A percentile compares a stretch with the other conserved stretches of the same genome.
These are phyloP conservation scores for Petrolisthes cinctipes DNA, from an alignment of 2,888 invertebrate genomes.

Conservation along the genomic window DNA sequence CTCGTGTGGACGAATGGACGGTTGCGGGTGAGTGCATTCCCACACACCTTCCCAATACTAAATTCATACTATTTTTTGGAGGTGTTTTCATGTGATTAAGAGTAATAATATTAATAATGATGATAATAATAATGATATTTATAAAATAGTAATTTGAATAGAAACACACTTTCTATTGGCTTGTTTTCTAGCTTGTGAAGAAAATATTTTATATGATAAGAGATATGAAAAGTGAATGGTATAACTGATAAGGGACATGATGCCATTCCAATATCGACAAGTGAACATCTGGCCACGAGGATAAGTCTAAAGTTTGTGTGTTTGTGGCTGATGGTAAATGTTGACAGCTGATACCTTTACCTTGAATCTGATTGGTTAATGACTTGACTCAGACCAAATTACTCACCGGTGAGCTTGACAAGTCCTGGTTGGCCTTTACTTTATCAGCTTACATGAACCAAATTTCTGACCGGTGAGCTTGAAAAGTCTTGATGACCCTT, in stretches of 20 bases:
- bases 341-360: no score
- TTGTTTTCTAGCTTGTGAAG: constrained; percentile 25
- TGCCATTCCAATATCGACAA: constrained; percentile 42
- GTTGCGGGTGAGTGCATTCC: no score
- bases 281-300: constrained; percentile 15
- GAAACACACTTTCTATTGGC: constrained; percentile 49
- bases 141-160: constrained; percentile 6
- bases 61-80: neutral
- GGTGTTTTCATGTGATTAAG: constrained; percentile 24
- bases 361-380: no score
- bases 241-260: constrained; percentile 25
- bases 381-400: no score
- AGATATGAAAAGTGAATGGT: neutral
- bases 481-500: no score
- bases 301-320: neutral
- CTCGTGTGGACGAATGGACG: neutral
- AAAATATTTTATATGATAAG: neutral
- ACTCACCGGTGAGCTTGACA: no score
- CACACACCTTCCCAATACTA: no score
- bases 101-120: neutral
- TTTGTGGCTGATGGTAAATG: no score
- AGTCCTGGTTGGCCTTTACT: no score
- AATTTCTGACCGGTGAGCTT: no score
- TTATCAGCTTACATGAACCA: no score
- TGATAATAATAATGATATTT: neutral